phyloP scores from a whole-genome alignment of 2,113 vertebrate genomes.

The Leuciscus idus region DNA sequence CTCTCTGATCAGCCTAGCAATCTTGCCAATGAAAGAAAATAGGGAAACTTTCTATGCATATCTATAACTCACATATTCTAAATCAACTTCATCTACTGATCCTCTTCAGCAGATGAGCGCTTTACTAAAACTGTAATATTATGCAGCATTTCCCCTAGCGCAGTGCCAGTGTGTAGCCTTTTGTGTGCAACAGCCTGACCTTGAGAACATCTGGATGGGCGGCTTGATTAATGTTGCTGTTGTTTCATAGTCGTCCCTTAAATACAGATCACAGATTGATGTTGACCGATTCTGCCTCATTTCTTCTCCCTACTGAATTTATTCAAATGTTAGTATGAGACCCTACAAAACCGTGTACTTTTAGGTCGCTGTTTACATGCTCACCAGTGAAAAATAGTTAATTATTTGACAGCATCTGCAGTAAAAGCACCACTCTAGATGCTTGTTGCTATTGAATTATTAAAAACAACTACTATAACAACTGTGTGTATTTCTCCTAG shows the following conservation, averaged over 20 bases:
- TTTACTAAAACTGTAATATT: conserved; percentile 43
- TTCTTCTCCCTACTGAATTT: not conserved
- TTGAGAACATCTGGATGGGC: conserved; percentile 51
- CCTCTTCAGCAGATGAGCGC: not conserved
- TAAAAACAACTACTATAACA: conserved; percentile 38
- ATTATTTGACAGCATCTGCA: conserved; percentile 30
- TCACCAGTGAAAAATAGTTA: conserved; percentile 38
- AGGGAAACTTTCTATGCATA: not conserved
- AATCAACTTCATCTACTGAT: conserved; percentile 13
- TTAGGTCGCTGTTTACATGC: conserved; percentile 30
- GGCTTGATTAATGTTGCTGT: conserved; percentile 47
- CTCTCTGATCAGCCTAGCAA: not conserved
- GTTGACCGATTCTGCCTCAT: conserved; percentile 25
- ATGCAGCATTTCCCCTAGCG: conserved; percentile 22
- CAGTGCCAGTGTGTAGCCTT: conserved; percentile 16
- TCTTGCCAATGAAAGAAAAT: not conserved
- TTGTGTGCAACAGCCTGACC: conserved; percentile 44
- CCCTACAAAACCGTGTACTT: conserved; percentile 10
- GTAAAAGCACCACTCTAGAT: conserved; percentile 22
- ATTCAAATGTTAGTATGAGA: conserved; percentile 1
- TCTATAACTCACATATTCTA: conserved; percentile 3
- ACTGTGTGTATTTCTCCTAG: conserved; percentile 34
- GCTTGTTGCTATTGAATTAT: conserved; percentile 50
- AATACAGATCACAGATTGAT: conserved; percentile 49
- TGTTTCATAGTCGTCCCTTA: conserved; percentile 35